Evolutionary conservation across 2,797 vertebrate genomes (phyloP).

Genomic region (Heliangelus exortis): DNA sequence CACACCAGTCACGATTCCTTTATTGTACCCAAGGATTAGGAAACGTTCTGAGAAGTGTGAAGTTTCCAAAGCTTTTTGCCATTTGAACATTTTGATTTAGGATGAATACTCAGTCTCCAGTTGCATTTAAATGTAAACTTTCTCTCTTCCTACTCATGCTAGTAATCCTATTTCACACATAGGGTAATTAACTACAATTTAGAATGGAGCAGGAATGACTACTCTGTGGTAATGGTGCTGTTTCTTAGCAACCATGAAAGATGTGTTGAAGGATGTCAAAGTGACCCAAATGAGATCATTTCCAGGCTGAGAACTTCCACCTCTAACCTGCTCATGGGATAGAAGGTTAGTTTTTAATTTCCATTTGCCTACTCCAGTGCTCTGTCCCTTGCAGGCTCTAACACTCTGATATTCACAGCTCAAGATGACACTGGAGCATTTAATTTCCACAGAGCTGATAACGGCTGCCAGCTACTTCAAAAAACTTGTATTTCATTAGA

Average conservation of each 20-base stretch:
- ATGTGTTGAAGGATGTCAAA: conserved; percentile 1
- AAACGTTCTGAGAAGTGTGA: neutral
- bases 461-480: neutral
- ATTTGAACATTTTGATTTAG: neutral
- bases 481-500: neutral
- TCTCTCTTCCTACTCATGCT: neutral
- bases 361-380: neutral
- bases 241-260: conserved; percentile 62
- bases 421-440: neutral
- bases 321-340: neutral
- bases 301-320: conserved; percentile 39
- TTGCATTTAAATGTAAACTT: neutral
- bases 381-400: neutral
- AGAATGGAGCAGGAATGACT: conserved; percentile 33
- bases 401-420: neutral
- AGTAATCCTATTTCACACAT: conserved; percentile 42
- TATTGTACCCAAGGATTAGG: neutral
- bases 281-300: conserved; percentile 31
- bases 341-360: neutral
- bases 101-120: neutral
- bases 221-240: conserved; percentile 36
- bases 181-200: conserved; percentile 56
- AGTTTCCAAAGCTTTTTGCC: neutral
- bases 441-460: neutral
- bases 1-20: neutral